Evolutionary conservation across 2,113 vertebrate genomes (phyloP).

Genomic region (Amia ocellicauda): DNA sequence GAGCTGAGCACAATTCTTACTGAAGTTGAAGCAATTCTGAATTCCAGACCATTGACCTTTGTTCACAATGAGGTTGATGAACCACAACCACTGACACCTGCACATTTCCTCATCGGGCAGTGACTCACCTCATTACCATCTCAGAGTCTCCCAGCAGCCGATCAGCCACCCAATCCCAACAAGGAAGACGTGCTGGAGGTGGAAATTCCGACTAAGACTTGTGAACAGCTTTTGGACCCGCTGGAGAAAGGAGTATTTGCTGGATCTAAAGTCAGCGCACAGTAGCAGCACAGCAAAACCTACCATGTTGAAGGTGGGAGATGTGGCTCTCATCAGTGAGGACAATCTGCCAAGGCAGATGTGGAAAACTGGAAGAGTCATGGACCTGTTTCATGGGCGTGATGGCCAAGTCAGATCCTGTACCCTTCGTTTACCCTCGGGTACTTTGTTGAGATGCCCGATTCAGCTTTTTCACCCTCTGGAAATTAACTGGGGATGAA

Average conservation of each 20-base stretch:
- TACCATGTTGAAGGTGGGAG: constrained; percentile 1
- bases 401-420: no score
- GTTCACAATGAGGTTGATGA: no score
- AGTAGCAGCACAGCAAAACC: no score
- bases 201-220: not conserved
- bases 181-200: constrained; percentile 8
- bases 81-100: no score
- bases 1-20: no score
- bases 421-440: no score
- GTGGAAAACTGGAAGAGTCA: no score
- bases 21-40: constrained; percentile 3
- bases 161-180: not conserved
- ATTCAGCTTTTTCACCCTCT: not conserved
- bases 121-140: no score
- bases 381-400: no score
- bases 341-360: constrained; percentile 10
- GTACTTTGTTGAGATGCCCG: not conserved
- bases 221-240: constrained; percentile 10
- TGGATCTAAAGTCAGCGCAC: constrained; percentile 11
- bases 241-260: constrained; percentile 12
- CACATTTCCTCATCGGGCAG: no score
- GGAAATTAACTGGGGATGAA: no score
- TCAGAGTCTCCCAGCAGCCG: constrained; percentile 1
- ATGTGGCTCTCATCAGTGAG: constrained; percentile 1
- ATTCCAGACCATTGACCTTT: constrained; percentile 16